phyloP scores from a whole-genome alignment of 2,113 vertebrate genomes.

The Arothron firmamentum region DNA sequence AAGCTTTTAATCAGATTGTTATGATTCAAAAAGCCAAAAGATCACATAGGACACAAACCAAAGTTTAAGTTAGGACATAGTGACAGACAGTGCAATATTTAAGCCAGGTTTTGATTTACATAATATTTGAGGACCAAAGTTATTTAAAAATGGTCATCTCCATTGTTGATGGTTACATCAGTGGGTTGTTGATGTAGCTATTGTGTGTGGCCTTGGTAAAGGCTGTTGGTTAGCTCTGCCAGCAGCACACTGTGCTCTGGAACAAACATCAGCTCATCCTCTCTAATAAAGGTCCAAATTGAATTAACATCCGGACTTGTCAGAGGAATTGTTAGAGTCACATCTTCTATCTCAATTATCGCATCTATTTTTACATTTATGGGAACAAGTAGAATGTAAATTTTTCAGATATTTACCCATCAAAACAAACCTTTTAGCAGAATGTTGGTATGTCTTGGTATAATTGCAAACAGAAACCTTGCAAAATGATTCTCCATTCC shows the following conservation, averaged over 20 bases:
- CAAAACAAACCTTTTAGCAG: not conserved
- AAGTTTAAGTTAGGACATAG: too few relatives aligned
- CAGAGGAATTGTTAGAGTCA: constrained; percentile 18
- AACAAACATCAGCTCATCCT: constrained; percentile 30
- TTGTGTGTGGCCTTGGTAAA: too few relatives aligned
- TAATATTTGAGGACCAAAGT: too few relatives aligned
- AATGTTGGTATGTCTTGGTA: not conserved
- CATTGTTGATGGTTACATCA: too few relatives aligned
- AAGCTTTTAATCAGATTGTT: not conserved
- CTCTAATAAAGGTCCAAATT: constrained; percentile 24
- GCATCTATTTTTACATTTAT: not conserved
- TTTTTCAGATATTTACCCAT: not conserved
- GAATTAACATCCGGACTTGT: constrained; percentile 26
- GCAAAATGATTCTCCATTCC: not conserved
- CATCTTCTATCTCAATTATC: constrained; percentile 15
- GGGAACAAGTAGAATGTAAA: not conserved
- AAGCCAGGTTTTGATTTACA: too few relatives aligned
- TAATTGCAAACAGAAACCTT: not conserved
- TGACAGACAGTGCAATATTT: too few relatives aligned
- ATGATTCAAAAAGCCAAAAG: too few relatives aligned
- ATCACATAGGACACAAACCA: too few relatives aligned
- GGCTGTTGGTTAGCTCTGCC: too few relatives aligned
- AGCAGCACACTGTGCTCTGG: not conserved
- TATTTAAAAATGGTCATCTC: too few relatives aligned
- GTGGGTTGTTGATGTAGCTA: too few relatives aligned